These are phyloP conservation scores for Xenopus borealis DNA, from an alignment of 2,113 vertebrate genomes.

Conservation along the genomic window DNA sequence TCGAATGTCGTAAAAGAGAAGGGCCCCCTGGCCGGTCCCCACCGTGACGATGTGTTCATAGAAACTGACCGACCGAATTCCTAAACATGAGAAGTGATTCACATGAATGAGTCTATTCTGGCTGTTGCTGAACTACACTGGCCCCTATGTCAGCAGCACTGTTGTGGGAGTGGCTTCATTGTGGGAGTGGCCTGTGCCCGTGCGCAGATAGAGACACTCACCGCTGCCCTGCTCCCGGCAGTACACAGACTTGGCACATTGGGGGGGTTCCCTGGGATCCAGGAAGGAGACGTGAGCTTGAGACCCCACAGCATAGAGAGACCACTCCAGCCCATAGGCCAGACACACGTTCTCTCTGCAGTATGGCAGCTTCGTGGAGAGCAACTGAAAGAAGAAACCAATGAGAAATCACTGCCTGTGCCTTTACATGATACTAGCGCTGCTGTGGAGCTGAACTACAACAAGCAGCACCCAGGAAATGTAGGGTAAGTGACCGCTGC, in stretches of 20 bases:
- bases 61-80: slow-evolving; percentile 96
- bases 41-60: slow-evolving; percentile 98
- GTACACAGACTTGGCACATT: slow-evolving; percentile 87
- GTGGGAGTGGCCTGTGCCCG: too few relatives aligned
- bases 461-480: too few relatives aligned
- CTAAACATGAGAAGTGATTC: slow-evolving; percentile 44
- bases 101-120: too few relatives aligned
- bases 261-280: slow-evolving; percentile 87
- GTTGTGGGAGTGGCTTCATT: too few relatives aligned
- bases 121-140: too few relatives aligned
- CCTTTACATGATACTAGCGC: too few relatives aligned
- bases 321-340: slow-evolving; percentile 95
- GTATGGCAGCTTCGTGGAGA: slow-evolving; percentile 93
- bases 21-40: slow-evolving; percentile 91
- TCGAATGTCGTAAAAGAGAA: slow-evolving; percentile 94
- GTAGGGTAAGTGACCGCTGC: too few relatives aligned
- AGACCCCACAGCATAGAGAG: slow-evolving; percentile 93
- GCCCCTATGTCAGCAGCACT: too few relatives aligned
- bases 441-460: too few relatives aligned
- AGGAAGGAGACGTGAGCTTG: slow-evolving; percentile 96
- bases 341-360: slow-evolving; percentile 97
- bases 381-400: slow-evolving; percentile 68
- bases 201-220: slow-evolving; percentile 56
- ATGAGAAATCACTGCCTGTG: slow-evolving; percentile 7
- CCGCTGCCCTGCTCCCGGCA: slow-evolving; percentile 92